These are phyloP conservation scores for Ligdia adustata DNA, from an alignment of 2,888 invertebrate genomes.

Conservation along the genomic window DNA sequence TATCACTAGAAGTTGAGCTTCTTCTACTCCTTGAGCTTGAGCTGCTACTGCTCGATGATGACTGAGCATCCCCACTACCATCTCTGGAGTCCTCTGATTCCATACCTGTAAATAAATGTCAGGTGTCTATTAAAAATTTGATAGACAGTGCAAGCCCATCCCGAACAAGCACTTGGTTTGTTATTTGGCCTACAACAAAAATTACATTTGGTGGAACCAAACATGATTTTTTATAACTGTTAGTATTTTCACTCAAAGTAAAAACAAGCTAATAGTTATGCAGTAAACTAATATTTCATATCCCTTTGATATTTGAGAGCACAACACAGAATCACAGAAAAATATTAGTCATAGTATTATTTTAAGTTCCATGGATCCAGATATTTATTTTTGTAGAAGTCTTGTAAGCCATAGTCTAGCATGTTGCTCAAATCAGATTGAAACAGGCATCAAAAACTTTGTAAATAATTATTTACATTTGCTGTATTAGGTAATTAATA, in stretches of 20 bases:
- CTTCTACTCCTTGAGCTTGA: conserved; percentile 73
- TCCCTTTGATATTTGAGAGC: too few relatives aligned
- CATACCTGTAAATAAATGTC: conserved; percentile 76
- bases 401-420: too few relatives aligned
- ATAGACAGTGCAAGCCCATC: conserved; percentile 38
- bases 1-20: conserved; percentile 73
- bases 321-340: conserved; percentile 16
- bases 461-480: too few relatives aligned
- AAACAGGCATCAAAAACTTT: too few relatives aligned
- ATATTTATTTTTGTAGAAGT: too few relatives aligned
- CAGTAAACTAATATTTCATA: too few relatives aligned
- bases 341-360: not conserved
- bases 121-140: conserved; percentile 41
- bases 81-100: conserved; percentile 86
- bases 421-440: too few relatives aligned
- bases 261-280: conserved; percentile 29
- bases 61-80: conserved; percentile 67
- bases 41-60: conserved; percentile 79
- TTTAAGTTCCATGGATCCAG: too few relatives aligned
- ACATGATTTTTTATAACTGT: conserved; percentile 33
- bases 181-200: conserved; percentile 48
- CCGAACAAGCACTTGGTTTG: conserved; percentile 53
- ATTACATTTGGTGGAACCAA: conserved; percentile 35
- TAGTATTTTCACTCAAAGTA: conserved; percentile 44
- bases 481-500: too few relatives aligned